Evolutionary conservation across 2,113 vertebrate species (phyloP).

Genomic region (Athene cunicularia): DNA sequence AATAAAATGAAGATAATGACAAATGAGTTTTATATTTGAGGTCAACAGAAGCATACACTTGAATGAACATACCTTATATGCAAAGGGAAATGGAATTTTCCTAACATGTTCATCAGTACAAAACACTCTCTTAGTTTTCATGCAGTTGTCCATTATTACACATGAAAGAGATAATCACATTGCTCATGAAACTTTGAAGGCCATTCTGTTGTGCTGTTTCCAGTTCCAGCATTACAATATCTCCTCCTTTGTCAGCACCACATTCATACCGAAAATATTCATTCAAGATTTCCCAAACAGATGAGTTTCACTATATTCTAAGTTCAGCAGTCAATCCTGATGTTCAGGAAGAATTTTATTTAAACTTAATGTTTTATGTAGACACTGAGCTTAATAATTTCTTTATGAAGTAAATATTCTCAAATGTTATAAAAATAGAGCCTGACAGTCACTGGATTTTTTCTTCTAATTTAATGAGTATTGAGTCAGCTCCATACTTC

Average conservation of each 20-base stretch:
- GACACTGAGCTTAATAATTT: background rate
- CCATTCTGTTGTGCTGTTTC: background rate
- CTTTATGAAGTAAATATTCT: background rate
- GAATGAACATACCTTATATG: background rate
- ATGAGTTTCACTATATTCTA: background rate
- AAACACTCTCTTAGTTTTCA: background rate
- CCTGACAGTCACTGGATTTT: background rate
- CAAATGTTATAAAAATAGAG: background rate
- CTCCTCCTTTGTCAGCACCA: background rate
- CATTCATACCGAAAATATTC: background rate
- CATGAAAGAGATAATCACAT: background rate
- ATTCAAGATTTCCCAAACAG: background rate
- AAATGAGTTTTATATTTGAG: conserved; percentile 6
- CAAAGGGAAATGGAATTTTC: conserved; percentile 44
- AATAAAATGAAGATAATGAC: background rate
- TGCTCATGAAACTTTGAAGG: background rate
- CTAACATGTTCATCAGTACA: background rate
- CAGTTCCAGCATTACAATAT: background rate
- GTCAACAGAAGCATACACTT: background rate
- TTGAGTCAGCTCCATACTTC: background rate
- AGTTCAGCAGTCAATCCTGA: background rate
- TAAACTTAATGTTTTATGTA: background rate
- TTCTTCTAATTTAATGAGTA: background rate
- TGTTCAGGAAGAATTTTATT: background rate
- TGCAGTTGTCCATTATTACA: background rate